Evolutionary conservation across 2,888 invertebrate species (phyloP).

Genomic region (Glyphotaelius pellucidus): DNA sequence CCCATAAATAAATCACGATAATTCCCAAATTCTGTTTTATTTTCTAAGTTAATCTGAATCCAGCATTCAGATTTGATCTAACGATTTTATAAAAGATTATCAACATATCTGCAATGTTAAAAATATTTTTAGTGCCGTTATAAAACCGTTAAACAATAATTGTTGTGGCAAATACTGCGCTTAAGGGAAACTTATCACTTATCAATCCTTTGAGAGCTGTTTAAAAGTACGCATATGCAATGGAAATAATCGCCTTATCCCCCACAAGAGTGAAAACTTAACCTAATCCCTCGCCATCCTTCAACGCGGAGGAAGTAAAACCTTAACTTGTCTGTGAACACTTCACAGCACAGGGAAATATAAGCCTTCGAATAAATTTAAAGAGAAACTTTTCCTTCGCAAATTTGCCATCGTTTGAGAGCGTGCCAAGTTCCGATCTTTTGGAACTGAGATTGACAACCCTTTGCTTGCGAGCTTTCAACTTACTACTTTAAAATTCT

Average conservation of each 20-base stretch:
- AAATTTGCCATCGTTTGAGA: constrained; percentile 51
- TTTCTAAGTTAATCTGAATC: too few species aligned
- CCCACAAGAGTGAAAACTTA: constrained; percentile 22
- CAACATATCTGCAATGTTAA: too few species aligned
- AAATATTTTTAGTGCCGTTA: too few species aligned
- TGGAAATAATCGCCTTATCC: constrained; percentile 22
- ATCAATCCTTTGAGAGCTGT: not conserved
- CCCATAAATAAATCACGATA: too few species aligned
- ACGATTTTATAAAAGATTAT: too few species aligned
- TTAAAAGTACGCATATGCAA: constrained; percentile 13
- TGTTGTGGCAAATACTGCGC: too few species aligned
- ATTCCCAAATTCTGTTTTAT: too few species aligned
- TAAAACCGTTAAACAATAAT: too few species aligned
- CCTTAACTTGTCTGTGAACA: constrained; percentile 41
- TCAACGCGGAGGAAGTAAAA: constrained; percentile 16
- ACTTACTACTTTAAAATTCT: not conserved
- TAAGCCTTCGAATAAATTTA: constrained; percentile 52
- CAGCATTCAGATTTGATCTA: too few species aligned
- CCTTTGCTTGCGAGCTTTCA: not conserved
- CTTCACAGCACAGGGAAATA: constrained; percentile 44
- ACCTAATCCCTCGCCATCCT: constrained; percentile 24
- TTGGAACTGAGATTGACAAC: constrained; percentile 15
- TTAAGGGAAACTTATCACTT: too few species aligned
- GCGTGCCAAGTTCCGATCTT: constrained; percentile 39
- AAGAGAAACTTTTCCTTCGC: constrained; percentile 49